Evolutionary conservation across 1,140 invertebrate genomes (phyloP), one percentile per base, ranked within the genome.

Genomic region (Anastatus disparis): DNA sequence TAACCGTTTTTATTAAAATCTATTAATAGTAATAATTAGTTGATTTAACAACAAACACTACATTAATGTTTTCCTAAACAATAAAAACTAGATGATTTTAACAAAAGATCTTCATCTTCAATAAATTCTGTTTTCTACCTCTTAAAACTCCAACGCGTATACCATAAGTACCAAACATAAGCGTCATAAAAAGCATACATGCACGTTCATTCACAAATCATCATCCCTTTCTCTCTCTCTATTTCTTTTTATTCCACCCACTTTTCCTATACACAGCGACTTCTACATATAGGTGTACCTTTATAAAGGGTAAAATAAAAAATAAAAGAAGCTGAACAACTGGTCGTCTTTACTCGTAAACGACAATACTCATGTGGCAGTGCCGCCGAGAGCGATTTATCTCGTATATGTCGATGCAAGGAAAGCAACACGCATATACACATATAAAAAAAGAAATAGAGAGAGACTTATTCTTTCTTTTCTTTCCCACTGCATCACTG

Each of bases 381-480:
- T 15, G 31, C n/a, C n/a, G n/a, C n/a, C 40, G 26, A 58, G 26
- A 58, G 46, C 66, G 56, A 69, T 69, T 69, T 69, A 69, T 69
- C 58, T 59, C 66, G 29, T 44, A 59, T 50, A 59, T 53, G 66
- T 69, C 66, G 66, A 69, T 68, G 65, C n/a, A 40, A 44, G 35
- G 13, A 48, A 35, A n/a, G n/a, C n/a, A n/a, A n/a, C n/a, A n/a
- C n/a, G n/a, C n/a, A n/a, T n/a, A n/a, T n/a, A n/a, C n/a, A n/a
- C n/a, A n/a, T n/a, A n/a, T n/a, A n/a, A n/a, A n/a, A n/a, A n/a
- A n/a, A n/a, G n/a, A n/a, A n/a, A n/a, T n/a, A n/a, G n/a, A n/a
- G n/a, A n/a, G n/a, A n/a, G n/a, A n/a, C n/a, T n/a, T n/a, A n/a
- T n/a, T n/a, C n/a, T n/a, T n/a, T n/a, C n/a, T n/a, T n/a, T n/a